phyloP scores from a whole-genome alignment of 2,113 vertebrate genomes.

The Psophia crepitans region DNA sequence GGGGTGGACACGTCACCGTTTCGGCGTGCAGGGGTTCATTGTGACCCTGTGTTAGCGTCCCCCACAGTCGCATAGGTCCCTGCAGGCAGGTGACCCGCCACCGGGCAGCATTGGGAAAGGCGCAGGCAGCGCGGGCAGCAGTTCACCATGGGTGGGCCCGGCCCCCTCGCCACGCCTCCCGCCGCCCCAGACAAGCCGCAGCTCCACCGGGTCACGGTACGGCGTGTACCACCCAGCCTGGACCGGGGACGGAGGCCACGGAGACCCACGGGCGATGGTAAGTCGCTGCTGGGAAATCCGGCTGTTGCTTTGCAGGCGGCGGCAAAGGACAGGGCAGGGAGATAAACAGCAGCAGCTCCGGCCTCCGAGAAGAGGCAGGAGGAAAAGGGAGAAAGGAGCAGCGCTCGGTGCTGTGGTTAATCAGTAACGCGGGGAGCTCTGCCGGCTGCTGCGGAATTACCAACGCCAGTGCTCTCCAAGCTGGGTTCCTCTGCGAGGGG shows the following conservation, averaged over 20 bases:
- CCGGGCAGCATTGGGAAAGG: fast-evolving
- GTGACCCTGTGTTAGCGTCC: fast-evolving
- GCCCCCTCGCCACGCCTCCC: constrained; percentile 29
- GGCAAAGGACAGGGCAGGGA: background rate
- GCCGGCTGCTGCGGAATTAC: background rate
- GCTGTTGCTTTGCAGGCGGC: background rate
- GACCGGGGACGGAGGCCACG: background rate
- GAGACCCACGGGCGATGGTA: constrained; percentile 4
- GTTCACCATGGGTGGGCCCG: background rate
- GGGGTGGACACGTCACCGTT: fast-evolving
- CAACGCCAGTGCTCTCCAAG: background rate
- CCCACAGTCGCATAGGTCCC: fast-evolving
- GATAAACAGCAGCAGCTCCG: background rate
- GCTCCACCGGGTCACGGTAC: background rate
- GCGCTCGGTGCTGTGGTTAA: background rate
- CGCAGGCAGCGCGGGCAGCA: background rate
- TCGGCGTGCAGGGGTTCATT: fast-evolving
- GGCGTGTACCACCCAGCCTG: background rate
- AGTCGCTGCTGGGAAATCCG: background rate
- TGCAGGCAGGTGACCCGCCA: fast-evolving
- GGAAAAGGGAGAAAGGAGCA: background rate
- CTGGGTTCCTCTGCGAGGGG: background rate
- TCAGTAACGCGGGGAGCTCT: background rate
- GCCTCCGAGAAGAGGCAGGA: background rate
- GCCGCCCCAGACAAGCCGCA: fast-evolving